phyloP scores from a whole-genome alignment of 1,140 invertebrate species.

The Bactericera cockerelli region DNA sequence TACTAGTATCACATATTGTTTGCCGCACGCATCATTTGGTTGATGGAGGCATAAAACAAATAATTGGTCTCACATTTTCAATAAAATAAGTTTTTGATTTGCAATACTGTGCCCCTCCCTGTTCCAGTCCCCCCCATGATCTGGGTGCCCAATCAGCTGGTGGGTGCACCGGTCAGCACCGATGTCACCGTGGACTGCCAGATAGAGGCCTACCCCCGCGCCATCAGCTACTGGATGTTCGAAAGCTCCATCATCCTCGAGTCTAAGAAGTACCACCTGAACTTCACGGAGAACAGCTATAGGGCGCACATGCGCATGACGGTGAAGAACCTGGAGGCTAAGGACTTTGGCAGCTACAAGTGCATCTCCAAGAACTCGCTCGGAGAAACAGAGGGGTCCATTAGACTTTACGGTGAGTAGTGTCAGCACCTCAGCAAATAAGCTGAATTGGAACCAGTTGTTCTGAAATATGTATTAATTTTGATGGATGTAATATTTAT shows the following conservation, averaged over 20 bases:
- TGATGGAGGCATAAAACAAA: too few species aligned
- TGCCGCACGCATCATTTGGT: too few species aligned
- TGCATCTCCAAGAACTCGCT: slow-evolving; percentile 85
- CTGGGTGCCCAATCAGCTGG: slow-evolving; percentile 79
- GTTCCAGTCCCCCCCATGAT: slow-evolving; percentile 74
- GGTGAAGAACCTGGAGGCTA: slow-evolving; percentile 55
- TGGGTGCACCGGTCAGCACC: slow-evolving; percentile 70
- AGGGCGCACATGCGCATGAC: slow-evolving; percentile 66
- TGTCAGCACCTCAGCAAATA: too few species aligned
- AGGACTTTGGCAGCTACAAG: slow-evolving; percentile 69
- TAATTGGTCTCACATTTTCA: too few species aligned
- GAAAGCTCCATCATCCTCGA: slow-evolving; percentile 15
- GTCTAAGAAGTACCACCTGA: slow-evolving; percentile 49
- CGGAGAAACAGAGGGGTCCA: slow-evolving; percentile 83
- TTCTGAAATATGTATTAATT: too few species aligned
- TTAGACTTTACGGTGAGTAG: slow-evolving; percentile 74
- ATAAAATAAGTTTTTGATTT: not conserved
- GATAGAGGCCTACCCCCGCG: slow-evolving; percentile 80
- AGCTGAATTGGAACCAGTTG: too few species aligned
- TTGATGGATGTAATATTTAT: too few species aligned
- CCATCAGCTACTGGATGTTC: slow-evolving; percentile 69
- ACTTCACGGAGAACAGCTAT: slow-evolving; percentile 53
- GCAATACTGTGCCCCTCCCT: not conserved
- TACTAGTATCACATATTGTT: too few species aligned
- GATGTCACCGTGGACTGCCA: slow-evolving; percentile 85